Percentiles rank a stretch among this genome's conserved stretches.
Conservation (phyloP, 2,113 vertebrate genomes). For the Daubentonia madagascariensis region DNA sequence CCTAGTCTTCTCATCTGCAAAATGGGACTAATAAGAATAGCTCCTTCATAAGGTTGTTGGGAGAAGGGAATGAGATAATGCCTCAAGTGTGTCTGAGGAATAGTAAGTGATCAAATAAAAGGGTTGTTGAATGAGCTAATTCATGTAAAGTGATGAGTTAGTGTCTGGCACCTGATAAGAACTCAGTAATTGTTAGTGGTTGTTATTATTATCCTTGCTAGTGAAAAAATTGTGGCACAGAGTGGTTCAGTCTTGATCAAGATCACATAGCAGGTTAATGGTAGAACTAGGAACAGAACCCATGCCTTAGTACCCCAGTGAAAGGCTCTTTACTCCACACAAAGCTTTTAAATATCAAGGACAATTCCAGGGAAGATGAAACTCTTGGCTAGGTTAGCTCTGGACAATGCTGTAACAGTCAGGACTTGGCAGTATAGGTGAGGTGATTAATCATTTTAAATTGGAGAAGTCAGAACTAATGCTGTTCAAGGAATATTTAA, state of each 20-base stretch:
- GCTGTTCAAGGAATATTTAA: slow-evolving; percentile 11
- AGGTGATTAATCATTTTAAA: slow-evolving; percentile 43
- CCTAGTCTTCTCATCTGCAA: not conserved
- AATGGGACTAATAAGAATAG: not conserved
- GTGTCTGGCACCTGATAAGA: not conserved
- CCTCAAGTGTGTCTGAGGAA: not conserved
- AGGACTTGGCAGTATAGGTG: not conserved
- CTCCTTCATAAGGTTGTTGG: not conserved
- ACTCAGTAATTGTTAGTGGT: not conserved
- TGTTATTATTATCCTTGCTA: not conserved
- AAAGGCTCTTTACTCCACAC: not conserved
- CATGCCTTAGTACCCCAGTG: not conserved
- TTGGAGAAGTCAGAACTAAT: not conserved
- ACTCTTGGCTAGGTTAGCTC: not conserved
- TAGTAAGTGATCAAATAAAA: not conserved
- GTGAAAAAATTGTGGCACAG: not conserved
- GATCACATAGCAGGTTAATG: not conserved
- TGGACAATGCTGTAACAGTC: not conserved
- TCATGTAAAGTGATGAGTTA: not conserved
- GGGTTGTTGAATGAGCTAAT: not conserved
- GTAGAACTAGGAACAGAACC: not conserved
- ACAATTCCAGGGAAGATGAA: not conserved
- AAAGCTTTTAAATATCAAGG: slow-evolving; percentile 5
- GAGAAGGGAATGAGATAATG: not conserved
- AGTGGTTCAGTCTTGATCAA: not conserved